A percentile compares a stretch with the other conserved stretches of the same genome.
Evolutionary conservation across 2,113 vertebrate genomes (phyloP).

Genomic region (Heterotis niloticus): DNA sequence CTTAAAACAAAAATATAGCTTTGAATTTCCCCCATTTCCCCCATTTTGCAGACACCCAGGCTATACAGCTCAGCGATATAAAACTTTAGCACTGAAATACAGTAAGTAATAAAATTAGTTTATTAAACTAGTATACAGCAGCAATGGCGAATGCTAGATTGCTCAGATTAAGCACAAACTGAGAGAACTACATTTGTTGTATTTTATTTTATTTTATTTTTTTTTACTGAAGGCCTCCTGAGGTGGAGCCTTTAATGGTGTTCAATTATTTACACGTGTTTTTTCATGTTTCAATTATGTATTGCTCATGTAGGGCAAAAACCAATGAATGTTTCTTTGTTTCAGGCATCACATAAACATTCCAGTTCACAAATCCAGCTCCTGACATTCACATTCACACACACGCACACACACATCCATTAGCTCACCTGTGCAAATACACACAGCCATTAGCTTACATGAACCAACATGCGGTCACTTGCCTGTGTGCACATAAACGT

Average conservation of each 20-base stretch:
- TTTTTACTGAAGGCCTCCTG: background rate
- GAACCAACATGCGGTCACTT: background rate
- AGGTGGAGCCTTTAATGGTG: slow-evolving; percentile 13
- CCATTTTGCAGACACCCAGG: slow-evolving; percentile 13
- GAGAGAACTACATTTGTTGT: background rate
- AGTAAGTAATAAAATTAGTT: background rate
- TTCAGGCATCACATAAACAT: background rate
- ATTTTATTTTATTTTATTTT: background rate
- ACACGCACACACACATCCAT: background rate
- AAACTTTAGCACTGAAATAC: slow-evolving; percentile 2
- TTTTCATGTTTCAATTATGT: slow-evolving; percentile 7
- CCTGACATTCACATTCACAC: background rate
- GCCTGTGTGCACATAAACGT: background rate
- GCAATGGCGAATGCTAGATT: slow-evolving; percentile 2
- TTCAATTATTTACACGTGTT: slow-evolving; percentile 2
- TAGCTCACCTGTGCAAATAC: background rate
- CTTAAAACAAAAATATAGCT: slow-evolving; percentile 14
- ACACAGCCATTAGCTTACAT: background rate
- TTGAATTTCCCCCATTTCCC: background rate
- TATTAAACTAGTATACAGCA: background rate
- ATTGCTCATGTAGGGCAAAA: slow-evolving; percentile 12
- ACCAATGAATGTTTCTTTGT: background rate
- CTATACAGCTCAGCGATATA: slow-evolving; percentile 10
- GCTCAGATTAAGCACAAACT: slow-evolving; percentile 6
- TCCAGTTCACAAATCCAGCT: background rate